Base-by-base conservation (phyloP, 2,888 invertebrate species). In the Latrodectus elegans region DNA sequence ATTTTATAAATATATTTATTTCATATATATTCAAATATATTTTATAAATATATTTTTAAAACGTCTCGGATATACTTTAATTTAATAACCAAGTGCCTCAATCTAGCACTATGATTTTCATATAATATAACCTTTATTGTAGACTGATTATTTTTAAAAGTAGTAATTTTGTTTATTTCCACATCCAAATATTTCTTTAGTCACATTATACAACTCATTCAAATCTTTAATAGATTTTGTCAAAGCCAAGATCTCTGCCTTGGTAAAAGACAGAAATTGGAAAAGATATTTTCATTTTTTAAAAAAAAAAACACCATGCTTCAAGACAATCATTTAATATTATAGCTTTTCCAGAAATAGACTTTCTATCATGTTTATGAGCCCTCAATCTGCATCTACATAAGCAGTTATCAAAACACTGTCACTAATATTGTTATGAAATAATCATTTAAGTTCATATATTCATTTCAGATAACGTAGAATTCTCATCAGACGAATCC, bases 401-500 rank as follows among this genome's bases (percentile, higher is more conserved):
- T 64, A 74, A 65, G 74, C 64, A 79, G 8, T 38, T 26, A 82
- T 64, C 26, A 60, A 15, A 81, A 65, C 8, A 72, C 72, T 73
- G 11, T 65, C 81, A 81, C 51, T 65, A 81, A 64, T 4, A 81
- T 49, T 64, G 65, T 81, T 79, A 53, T 49, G 22, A 79, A 79
- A 71, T 10, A 70, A 49, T 79, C 71, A 55, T 70, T 79, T 60
- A 8, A 81, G 73, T 65, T 82, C 74, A 74, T 65, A 67, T 55
- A 74, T 52, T 51, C 72, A 72, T 80, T 80, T 80, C 60, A 80
- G 60, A 49, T 72, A 80, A 9, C 64, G 72, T 52, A 82, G 55
- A 26, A 82, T 14, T 67, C 67, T 73, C 52, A 74, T 82, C 65
- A 82, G 72, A 52, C 82, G 74, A 67, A 67, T 52, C 82, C 67